Base-by-base conservation (phyloP, 1,140 invertebrate species). In the Dendrolimus punctatus region DNA sequence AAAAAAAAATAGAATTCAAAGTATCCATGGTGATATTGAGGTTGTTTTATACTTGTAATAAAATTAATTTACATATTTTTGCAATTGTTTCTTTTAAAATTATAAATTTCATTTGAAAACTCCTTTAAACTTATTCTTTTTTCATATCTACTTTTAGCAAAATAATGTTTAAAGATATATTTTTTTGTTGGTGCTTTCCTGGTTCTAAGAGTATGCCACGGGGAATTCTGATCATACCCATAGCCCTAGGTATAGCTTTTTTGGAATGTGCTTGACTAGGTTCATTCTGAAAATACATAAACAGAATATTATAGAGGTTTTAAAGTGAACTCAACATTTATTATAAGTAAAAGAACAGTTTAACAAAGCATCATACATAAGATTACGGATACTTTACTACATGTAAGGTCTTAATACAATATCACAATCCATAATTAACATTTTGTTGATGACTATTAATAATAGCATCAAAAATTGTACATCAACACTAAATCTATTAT, bases 151-250 rank as follows among this genome's bases (percentile, higher is more conserved):
- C 23, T 53, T 57, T 69, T 65, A 71, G 60, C 52, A 77, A 51
- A 9, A 64, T 54, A 57, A 76, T 65, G 60, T 70, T 73, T 55
- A 79, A 60, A 40, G 62, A 55, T 51, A 74, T 58, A 41, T 67
- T 60, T 60, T 79, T 53, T 48, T 65, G 68, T 51, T 46, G 42
- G 44, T 76, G 75, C 56, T 72, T 68, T 46, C 66, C 64, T 56
- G 60, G 65, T 58, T 73, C 61, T 53, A 76, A 43, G 6, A 73
- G 41, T 54, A 76, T 60, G 46, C 64, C 64, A 23, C 52, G 51
- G n/a, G 76, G 75, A 49, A 80, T 56, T 64, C 55, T 66, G 41
- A 76, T 55, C 47, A 60, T 46, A 44, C 57, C 59, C 46, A 63
- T 46, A 58, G 51, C 49, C 58, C 56, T 43, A 53, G 55, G 46